Evolutionary conservation across 2,797 vertebrate genomes (phyloP).

Genomic region (Knipowitschia caucasica): DNA sequence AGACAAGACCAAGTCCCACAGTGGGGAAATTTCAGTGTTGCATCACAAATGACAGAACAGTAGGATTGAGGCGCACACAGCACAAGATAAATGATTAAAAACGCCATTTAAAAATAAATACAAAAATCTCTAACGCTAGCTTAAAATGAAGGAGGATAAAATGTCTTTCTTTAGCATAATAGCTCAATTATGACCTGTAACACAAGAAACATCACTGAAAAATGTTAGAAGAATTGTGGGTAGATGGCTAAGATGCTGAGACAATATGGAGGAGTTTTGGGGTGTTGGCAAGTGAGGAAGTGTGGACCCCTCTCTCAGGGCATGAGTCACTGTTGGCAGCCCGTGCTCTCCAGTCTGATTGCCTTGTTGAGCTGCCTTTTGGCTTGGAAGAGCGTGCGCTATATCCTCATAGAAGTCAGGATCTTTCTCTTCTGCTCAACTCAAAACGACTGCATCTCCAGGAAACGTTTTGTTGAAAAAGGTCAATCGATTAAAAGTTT

Average conservation of each 20-base stretch:
- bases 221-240: conserved; percentile 5
- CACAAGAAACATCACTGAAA: too few relatives aligned
- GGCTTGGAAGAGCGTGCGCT: conserved; percentile 47
- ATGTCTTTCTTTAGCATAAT: too few relatives aligned
- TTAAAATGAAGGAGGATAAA: too few relatives aligned
- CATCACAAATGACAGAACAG: too few relatives aligned
- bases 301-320: conserved; percentile 56
- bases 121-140: too few relatives aligned
- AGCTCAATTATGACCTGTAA: too few relatives aligned
- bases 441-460: conserved; percentile 8
- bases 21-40: too few relatives aligned
- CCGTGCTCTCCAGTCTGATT: conserved; percentile 51
- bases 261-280: conserved; percentile 43
- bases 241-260: conserved; percentile 19
- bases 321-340: conserved; percentile 63
- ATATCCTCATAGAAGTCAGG: conserved; percentile 50
- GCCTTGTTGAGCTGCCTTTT: conserved; percentile 61
- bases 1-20: too few relatives aligned
- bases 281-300: conserved; percentile 39
- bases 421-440: conserved; percentile 12
- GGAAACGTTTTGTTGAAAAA: background rate
- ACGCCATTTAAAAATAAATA: too few relatives aligned
- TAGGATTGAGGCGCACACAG: too few relatives aligned
- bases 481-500: background rate
- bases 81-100: too few relatives aligned